Evolutionary conservation across 2,888 invertebrate genomes (phyloP).

Genomic region (Therioaphis trifolii): DNA sequence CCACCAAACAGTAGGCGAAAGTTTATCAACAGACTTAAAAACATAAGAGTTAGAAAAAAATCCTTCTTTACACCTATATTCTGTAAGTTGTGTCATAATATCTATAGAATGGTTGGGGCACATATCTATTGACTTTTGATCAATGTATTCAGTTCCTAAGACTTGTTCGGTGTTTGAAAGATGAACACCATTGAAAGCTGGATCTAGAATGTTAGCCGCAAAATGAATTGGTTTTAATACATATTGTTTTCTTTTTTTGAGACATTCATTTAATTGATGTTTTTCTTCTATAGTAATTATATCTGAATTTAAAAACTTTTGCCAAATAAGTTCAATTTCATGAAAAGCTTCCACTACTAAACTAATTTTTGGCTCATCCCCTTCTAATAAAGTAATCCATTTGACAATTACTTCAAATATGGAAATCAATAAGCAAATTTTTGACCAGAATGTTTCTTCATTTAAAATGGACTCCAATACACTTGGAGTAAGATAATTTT

Average conservation of each 20-base stretch:
- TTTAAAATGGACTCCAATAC: background rate
- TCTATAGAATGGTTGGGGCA: background rate
- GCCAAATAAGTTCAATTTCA: background rate
- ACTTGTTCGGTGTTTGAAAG: background rate
- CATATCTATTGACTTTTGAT: background rate
- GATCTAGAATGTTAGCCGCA: background rate
- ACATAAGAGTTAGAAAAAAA: background rate
- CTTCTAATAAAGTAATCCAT: constrained; percentile 12
- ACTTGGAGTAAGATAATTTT: background rate
- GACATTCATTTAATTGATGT: background rate
- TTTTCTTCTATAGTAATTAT: constrained; percentile 3
- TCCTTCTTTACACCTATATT: constrained; percentile 7
- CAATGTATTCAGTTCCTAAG: constrained; percentile 1
- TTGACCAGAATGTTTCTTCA: background rate
- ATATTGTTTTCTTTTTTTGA: background rate
- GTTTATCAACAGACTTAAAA: background rate
- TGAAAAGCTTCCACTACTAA: background rate
- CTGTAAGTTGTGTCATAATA: background rate
- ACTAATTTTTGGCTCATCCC: background rate
- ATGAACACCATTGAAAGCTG: background rate
- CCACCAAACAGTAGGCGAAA: too few species aligned
- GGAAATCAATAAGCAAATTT: background rate
- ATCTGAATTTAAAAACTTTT: background rate
- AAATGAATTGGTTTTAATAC: constrained; percentile 2
- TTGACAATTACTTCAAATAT: background rate